Conservation (phyloP, 2,797 vertebrate species). For the Sebastes steindachneri region DNA sequence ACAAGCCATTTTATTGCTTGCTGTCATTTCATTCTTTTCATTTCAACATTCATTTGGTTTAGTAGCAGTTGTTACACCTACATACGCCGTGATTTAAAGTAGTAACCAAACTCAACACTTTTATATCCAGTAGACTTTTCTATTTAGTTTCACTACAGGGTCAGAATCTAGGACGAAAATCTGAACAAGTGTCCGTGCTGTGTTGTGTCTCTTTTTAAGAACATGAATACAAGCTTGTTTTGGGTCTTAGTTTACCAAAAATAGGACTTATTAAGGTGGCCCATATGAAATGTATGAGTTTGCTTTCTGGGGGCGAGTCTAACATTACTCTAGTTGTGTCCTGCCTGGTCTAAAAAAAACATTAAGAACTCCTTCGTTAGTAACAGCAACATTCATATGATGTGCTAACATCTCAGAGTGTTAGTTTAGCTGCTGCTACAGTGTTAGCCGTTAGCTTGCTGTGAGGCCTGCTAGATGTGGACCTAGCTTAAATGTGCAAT, state of each 20-base stretch:
- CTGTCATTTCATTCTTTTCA: not conserved
- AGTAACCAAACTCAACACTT: not conserved
- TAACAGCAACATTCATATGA: not conserved
- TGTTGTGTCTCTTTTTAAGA: not conserved
- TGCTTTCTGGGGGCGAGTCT: not conserved
- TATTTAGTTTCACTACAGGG: not conserved
- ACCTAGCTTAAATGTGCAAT: not conserved
- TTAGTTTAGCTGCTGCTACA: not conserved
- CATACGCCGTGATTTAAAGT: not conserved
- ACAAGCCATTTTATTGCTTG: not conserved
- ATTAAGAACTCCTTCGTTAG: not conserved
- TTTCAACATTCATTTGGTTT: not conserved
- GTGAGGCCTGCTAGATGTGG: not conserved
- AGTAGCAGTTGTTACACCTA: not conserved
- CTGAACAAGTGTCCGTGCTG: not conserved
- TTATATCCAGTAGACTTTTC: not conserved
- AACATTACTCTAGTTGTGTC: not conserved
- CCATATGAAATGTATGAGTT: conserved; percentile 9
- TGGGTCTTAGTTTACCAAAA: not conserved
- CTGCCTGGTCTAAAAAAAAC: not conserved
- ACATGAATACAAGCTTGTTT: conserved; percentile 9
- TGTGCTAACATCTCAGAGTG: not conserved
- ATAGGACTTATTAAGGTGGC: conserved; percentile 12
- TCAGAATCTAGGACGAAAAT: conserved; percentile 2
- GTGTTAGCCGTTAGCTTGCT: not conserved